Evolutionary conservation across 2,113 vertebrate genomes (phyloP), one percentile per base, ranked within the genome.

Genomic region (Cricetomys ansorgei): DNA sequence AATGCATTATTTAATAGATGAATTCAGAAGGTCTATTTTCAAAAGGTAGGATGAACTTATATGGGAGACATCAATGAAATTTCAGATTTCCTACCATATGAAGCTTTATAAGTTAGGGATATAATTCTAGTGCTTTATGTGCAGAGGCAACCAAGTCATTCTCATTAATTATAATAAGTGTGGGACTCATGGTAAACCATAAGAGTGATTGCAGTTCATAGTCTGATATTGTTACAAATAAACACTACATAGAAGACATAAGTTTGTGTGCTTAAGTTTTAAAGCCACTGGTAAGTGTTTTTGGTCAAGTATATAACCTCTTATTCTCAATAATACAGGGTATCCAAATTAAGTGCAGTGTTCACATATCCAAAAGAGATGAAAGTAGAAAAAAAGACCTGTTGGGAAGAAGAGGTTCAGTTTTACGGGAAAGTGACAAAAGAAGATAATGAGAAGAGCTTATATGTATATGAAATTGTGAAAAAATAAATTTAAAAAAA

Each of bases 141-240:
- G 43, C 11, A 31, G 86, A 91, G 43, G 93, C 59, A 94, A 29
- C 50, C 53, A 69, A 84, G 76, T 2, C 45, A 79, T 21, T 34
- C 7, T 94, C 87, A 79, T 77, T 88, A 97, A 94, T 23, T 89
- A 81, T 92, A 92, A 76, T 88, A 94, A 79, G 27, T 79, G 62
- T 84, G 48, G 80, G 95, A 85, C 72, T 1, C 5, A 94, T 34
- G 21, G 1, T 50, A 95, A 96, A 92, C 75, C 94, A 57, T 94
- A 40, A 97, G 95, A 0, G 0, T 40, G 25, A 45, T 86, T 37
- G 73, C 90, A 97, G 57, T 93, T 69, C 77, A 67, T 4, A 75
- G 53, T 34, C n/a, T 40, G 15, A 23, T 40, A 48, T 31, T 45
- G 72, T 88, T 62, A 95, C 64, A 88, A 57, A 43, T 90, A 95